Conservation (phyloP, 2,113 vertebrate species). For the Macroglossus sobrinus region DNA sequence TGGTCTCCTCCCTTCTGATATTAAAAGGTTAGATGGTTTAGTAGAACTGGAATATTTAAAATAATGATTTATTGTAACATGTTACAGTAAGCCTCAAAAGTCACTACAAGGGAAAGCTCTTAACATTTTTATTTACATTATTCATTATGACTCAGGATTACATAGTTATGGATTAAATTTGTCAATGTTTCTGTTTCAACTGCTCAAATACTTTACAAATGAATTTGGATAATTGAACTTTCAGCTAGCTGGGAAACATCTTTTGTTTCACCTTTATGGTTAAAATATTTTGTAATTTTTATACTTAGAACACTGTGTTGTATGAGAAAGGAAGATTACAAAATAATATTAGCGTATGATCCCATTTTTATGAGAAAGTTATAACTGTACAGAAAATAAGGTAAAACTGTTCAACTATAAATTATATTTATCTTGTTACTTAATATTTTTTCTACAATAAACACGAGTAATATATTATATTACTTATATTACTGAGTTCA, state of each 20-base stretch:
- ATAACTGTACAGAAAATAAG: no score
- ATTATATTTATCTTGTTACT: no score
- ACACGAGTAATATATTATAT: no score
- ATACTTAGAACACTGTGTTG: no score
- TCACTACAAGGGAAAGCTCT: not conserved
- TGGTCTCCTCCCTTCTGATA: conserved; percentile 97
- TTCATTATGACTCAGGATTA: not conserved
- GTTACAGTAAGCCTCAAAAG: not conserved
- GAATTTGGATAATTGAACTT: not conserved
- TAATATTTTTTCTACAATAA: no score
- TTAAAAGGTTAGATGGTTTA: conserved; percentile 87
- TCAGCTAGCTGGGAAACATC: not conserved
- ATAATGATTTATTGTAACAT: not conserved
- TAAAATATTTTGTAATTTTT: not conserved
- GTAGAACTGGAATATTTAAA: not conserved
- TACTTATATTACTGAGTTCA: not conserved
- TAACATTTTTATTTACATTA: not conserved
- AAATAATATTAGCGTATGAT: no score
- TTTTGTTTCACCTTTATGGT: not conserved
- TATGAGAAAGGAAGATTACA: no score
- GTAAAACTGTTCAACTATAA: no score
- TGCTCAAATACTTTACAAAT: not conserved
- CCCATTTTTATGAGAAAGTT: no score
- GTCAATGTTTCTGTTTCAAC: not conserved
- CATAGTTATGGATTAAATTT: not conserved